Evolutionary conservation across 2,113 vertebrate species (phyloP), one percentile per base, ranked within the genome.

Genomic region (Meleagris gallopavo): DNA sequence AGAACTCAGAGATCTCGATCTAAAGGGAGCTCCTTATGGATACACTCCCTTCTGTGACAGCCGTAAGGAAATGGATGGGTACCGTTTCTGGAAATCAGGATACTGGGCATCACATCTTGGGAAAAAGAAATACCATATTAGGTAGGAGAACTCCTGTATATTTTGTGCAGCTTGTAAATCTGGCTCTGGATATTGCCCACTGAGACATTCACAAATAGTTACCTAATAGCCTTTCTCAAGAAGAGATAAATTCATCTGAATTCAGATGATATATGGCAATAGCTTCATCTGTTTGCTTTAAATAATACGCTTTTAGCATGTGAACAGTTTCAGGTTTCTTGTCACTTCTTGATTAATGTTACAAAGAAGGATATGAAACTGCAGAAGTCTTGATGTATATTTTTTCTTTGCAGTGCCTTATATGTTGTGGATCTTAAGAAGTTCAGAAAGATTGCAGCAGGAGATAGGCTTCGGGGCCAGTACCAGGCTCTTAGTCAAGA

Each of bases 41-140:
- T 99, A 99, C 76, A 99, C 99, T 1, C 99, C 99, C 0, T 99
- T 99, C 94, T 99, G 99, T 85, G 99, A 99, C 50, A 99, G 99
- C 96, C 99, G 99, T 54, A 96, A 80, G 43, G 99, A 99, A 78
- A 99, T 99, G 99, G 99, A 99, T 14, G 99, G 99, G 2, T 99
- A 99, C 90, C 99, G 99, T 32, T 99, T 99, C 96, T 99, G 99
- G 99, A 99, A 99, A 76, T 98, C 98, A 0, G 99, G 99, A 1
- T 99, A 99, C 86, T 99, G 99, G 99, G 99, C 99, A 3, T 99
- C 99, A 2, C 99, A 99, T 95, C 98, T 99, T 40, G 97, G 97
- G 57, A 98, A 98, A 86, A 98, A 99, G 93, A 99, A 98, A 91
- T 99, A 99, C 91, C 99, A 99, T 25, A 99, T 99, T 58, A 99